A percentile compares a stretch with the other conserved stretches of the same genome.
Evolutionary conservation across 2,888 invertebrate genomes (phyloP).

Genomic region (Silvanus unidentatus): DNA sequence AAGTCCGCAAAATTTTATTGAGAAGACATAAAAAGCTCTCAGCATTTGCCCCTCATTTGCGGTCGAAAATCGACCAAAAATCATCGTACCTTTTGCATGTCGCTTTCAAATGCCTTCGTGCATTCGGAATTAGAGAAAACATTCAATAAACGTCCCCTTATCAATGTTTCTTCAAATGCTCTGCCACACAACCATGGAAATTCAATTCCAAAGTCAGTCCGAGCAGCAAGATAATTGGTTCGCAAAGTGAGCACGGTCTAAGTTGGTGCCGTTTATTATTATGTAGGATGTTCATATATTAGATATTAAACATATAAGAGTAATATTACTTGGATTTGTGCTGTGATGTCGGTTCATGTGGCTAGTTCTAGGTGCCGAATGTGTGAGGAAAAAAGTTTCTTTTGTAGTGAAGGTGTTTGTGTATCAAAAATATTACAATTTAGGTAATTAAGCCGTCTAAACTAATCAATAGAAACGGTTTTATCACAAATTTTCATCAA

Average conservation of each 20-base stretch:
- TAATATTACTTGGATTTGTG: constrained; percentile 6
- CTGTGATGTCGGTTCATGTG: constrained; percentile 13
- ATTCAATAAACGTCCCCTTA: neutral
- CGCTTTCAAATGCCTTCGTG: no score
- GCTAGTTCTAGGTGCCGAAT: constrained; percentile 8
- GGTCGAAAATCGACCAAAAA: no score
- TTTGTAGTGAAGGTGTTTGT: constrained; percentile 8
- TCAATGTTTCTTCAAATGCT: neutral
- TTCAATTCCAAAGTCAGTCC: constrained; percentile 5
- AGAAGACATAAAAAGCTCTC: no score
- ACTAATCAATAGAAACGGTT: no score
- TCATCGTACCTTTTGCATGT: no score
- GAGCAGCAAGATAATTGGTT: constrained; percentile 1
- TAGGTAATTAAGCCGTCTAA: constrained; percentile 6
- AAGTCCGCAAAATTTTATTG: no score
- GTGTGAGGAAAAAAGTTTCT: constrained; percentile 3
- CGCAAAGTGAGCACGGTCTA: constrained; percentile 1
- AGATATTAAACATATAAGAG: neutral
- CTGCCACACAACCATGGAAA: neutral
- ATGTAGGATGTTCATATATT: neutral
- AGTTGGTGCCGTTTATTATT: neutral
- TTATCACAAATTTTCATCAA: no score
- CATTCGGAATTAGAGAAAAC: no score
- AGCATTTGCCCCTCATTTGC: no score
- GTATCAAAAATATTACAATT: neutral